Percentiles rank a stretch among this genome's conserved stretches.
phyloP scores from a whole-genome alignment of 2,888 invertebrate species.

The Trisateles emortualis region DNA sequence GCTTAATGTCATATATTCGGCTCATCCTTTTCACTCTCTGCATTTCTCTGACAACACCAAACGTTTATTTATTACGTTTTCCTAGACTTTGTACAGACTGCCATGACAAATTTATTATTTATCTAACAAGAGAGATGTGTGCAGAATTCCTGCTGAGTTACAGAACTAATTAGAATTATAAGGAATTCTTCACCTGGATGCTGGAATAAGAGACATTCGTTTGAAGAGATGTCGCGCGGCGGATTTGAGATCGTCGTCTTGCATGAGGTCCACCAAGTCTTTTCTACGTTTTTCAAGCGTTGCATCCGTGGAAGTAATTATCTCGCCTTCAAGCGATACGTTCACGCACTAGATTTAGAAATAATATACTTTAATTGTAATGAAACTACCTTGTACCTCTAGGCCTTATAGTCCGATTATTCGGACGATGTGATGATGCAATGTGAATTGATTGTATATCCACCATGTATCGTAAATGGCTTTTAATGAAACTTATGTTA shows the following conservation, averaged over 20 bases:
- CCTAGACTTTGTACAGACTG: not conserved
- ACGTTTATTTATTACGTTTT: no score
- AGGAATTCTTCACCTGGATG: slow-evolving; percentile 61
- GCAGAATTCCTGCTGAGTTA: not conserved
- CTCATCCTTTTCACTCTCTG: no score
- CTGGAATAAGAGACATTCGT: slow-evolving; percentile 77
- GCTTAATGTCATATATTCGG: no score
- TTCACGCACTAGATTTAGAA: slow-evolving; percentile 66
- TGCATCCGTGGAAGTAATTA: slow-evolving; percentile 55
- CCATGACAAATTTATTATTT: slow-evolving; percentile 1
- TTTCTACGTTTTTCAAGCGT: slow-evolving; percentile 71
- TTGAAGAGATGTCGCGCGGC: slow-evolving; percentile 76
- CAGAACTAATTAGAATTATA: not conserved
- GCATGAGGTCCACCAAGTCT: slow-evolving; percentile 76
- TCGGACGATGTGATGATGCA: not conserved
- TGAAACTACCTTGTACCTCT: not conserved
- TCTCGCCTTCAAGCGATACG: slow-evolving; percentile 75
- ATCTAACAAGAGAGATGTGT: not conserved
- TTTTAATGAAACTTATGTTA: no score
- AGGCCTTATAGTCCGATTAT: not conserved
- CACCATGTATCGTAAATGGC: no score
- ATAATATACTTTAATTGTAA: not conserved
- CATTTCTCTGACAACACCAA: no score
- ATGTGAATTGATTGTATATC: no score
- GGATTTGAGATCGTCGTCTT: slow-evolving; percentile 71